Evolutionary conservation across 2,113 vertebrate genomes (phyloP).

Genomic region (Myodes glareolus): DNA sequence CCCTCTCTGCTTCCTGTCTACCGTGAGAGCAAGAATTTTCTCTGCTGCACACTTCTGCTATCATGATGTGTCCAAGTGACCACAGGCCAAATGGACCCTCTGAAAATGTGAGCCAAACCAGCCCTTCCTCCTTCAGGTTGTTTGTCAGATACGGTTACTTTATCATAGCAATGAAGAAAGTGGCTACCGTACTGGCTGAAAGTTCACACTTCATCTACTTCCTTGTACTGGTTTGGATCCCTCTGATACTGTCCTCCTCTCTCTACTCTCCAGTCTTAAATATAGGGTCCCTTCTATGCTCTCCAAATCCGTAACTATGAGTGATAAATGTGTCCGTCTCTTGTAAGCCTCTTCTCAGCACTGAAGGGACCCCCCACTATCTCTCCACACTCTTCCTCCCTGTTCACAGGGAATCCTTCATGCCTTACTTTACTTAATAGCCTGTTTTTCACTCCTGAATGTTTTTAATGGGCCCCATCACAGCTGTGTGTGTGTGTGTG

Average conservation of each 20-base stretch:
- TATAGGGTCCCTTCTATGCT: no score
- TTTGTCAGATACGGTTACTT: no score
- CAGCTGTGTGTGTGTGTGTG: neutral
- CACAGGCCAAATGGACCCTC: neutral
- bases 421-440: neutral
- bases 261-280: neutral
- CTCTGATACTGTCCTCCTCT: neutral
- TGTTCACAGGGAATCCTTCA: neutral
- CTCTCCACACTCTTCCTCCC: neutral
- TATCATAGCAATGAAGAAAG: neutral
- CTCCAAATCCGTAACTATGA: rapidly evolving
- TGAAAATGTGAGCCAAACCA: neutral
- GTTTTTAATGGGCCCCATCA: rapidly evolving
- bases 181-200: rapidly evolving
- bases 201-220: rapidly evolving
- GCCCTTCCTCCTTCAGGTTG: neutral
- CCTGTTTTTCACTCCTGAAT: no score
- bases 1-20: neutral
- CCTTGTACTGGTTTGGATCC: neutral
- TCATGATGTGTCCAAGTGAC: neutral
- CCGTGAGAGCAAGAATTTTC: neutral
- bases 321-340: neutral
- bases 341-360: neutral
- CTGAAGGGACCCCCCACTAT: neutral
- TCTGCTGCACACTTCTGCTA: no score